Percentiles rank a stretch among this genome's conserved stretches.
phyloP scores from a whole-genome alignment of 1,140 invertebrate genomes.

The Trichomalopsis sarcophagae region DNA sequence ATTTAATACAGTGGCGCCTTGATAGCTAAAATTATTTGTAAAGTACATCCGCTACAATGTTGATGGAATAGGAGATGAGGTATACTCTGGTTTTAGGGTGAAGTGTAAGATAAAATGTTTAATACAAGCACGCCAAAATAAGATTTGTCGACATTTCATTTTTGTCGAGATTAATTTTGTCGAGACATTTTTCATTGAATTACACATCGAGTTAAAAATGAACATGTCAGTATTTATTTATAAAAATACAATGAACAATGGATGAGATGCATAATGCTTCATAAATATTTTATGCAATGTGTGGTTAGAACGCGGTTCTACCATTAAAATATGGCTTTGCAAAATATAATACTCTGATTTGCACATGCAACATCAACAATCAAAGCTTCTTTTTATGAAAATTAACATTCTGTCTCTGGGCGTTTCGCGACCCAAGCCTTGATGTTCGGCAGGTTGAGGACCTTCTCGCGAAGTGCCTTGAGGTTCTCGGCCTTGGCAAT shows the following conservation, averaged over 20 bases:
- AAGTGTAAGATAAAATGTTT: no score
- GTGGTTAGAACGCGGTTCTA: neutral
- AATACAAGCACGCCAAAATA: no score
- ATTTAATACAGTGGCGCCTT: no score
- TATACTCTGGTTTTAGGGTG: no score
- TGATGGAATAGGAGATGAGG: no score
- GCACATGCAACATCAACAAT: neutral
- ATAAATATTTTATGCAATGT: neutral
- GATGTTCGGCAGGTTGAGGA: conserved; percentile 76
- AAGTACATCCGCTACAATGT: no score
- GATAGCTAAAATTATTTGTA: no score
- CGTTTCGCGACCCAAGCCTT: conserved; percentile 81
- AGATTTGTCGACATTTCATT: no score
- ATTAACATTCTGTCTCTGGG: conserved; percentile 72
- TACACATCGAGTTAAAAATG: no score
- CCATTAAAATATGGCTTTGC: neutral
- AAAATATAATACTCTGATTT: neutral
- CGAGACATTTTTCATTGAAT: no score
- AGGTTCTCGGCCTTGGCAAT: conserved; percentile 77
- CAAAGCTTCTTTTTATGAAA: neutral
- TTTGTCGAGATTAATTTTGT: no score
- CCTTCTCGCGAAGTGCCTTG: conserved; percentile 75
- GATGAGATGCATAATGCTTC: neutral
- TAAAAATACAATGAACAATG: neutral
- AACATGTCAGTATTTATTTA: neutral